These are phyloP conservation scores for Stichopus chloronotus DNA, from an alignment of 35 echinoderm and acorn worm species.

Conservation along the genomic window DNA sequence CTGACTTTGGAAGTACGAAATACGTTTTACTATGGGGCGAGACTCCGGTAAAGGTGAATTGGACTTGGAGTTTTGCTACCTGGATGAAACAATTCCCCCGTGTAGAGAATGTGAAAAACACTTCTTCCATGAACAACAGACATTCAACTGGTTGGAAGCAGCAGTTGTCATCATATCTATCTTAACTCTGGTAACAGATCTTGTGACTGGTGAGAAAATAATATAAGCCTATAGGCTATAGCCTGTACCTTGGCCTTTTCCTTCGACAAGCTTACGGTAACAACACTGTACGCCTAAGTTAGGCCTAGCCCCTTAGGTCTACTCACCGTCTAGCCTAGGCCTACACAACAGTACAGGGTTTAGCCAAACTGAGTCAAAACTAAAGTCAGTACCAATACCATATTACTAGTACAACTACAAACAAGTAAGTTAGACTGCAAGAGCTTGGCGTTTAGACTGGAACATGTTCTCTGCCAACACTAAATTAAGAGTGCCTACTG, in stretches of 20 bases:
- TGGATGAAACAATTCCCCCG: constrained; percentile 73
- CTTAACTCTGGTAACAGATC: constrained; percentile 70
- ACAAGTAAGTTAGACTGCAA: no score
- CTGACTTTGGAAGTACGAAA: neutral
- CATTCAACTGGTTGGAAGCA: constrained; percentile 83
- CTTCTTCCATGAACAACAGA: constrained; percentile 66
- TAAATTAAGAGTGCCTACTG: no score
- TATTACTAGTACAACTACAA: no score
- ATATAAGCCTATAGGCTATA: neutral
- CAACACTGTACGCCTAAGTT: neutral
- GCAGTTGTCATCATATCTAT: constrained; percentile 85
- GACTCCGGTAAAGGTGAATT: neutral
- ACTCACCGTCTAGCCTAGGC: no score
- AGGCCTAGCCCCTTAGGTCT: no score
- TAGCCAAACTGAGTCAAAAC: neutral
- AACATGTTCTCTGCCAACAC: no score
- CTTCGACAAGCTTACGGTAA: no score
- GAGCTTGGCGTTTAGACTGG: no score
- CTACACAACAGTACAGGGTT: neutral
- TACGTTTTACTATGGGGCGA: neutral
- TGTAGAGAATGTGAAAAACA: constrained; percentile 81
- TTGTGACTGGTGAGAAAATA: constrained; percentile 79
- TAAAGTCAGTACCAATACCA: no score
- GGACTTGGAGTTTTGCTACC: neutral
- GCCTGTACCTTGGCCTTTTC: neutral